phyloP scores from a whole-genome alignment of 2,113 vertebrate genomes.

The Blennius ocellaris region DNA sequence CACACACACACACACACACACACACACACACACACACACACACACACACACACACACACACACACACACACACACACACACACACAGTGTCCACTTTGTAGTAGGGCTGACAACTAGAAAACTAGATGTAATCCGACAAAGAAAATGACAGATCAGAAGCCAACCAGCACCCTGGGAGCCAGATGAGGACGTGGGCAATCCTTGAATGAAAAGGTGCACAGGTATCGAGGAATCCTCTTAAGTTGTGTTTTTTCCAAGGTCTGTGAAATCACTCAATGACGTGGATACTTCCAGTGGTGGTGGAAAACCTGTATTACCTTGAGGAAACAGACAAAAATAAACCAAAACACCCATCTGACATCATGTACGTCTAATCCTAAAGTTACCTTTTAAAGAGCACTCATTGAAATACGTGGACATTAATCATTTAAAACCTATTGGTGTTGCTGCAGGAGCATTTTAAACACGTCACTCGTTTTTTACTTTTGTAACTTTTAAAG shows the following conservation, averaged over 20 bases:
- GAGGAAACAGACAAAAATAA: not conserved
- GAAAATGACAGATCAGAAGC: constrained; percentile 40
- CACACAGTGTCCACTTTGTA: not conserved
- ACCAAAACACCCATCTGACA: not conserved
- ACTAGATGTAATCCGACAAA: constrained; percentile 45
- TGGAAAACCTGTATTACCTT: not conserved
- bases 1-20: constrained; percentile 8
- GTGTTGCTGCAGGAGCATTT: too few relatives aligned
- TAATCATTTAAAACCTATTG: too few relatives aligned
- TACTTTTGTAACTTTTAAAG: too few relatives aligned
- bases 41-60: not conserved
- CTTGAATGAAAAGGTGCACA: not conserved
- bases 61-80: not conserved
- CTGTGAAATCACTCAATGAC: not conserved
- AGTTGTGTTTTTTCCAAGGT: not conserved
- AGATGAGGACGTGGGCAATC: not conserved
- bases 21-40: constrained; percentile 4
- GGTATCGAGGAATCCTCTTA: not conserved
- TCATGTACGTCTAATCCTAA: too few relatives aligned
- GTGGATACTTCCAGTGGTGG: not conserved
- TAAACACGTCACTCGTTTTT: too few relatives aligned
- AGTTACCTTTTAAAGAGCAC: too few relatives aligned
- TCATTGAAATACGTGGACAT: too few relatives aligned
- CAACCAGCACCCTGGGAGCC: not conserved
- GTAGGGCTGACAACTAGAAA: constrained; percentile 50